Evolutionary conservation across 2,797 vertebrate species (phyloP), one percentile per base, ranked within the genome.

Genomic region (Crocodylus rhombifer): DNA sequence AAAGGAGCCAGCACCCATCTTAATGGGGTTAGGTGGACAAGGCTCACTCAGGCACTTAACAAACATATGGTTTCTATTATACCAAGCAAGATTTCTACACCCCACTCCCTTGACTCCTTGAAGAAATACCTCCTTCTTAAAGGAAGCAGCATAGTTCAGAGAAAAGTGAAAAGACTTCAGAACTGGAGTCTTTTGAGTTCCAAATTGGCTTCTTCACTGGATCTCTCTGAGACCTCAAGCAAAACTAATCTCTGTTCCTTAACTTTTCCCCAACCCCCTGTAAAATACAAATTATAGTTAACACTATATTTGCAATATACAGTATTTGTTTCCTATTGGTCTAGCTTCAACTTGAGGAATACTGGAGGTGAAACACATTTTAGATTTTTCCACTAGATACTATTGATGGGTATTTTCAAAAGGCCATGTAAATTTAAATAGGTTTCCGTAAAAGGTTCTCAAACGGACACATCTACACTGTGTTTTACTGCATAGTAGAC

Each of bases 51-150:
- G 75, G 74, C 86, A 94, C 87, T 92, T 93, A 92, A 92, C 82
- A 93, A 91, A 61, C 95, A 95, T 92, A 80, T 97, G 97, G 96
- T 97, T 98, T 91, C 87, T 79, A 88, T 97, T 96, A 97, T 65
- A 92, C 94, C 96, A 96, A 94, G 74, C 82, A 77, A 92, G 73
- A 23, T 85, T 87, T 77, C 85, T 69, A 30, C 30, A 60, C 79
- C 25, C 65, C 55, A 26, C 14, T 57, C 65, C 65, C 16, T 18
- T 33, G 30, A 7, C 69, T 25, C 21, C 21, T 25, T 25, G 21
- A 25, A 51, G 69, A 73, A 51, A 26, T 2, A 21, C 21, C 17
- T 42, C 36, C 4, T 25, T 20, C 14, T 26, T 7, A 25, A 36
- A 23, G 42, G 36, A 71, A 23, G 33, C 69, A 71, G 30, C 14